Base-by-base conservation (phyloP, 2,888 invertebrate species). In the Zeuzera pyrina region DNA sequence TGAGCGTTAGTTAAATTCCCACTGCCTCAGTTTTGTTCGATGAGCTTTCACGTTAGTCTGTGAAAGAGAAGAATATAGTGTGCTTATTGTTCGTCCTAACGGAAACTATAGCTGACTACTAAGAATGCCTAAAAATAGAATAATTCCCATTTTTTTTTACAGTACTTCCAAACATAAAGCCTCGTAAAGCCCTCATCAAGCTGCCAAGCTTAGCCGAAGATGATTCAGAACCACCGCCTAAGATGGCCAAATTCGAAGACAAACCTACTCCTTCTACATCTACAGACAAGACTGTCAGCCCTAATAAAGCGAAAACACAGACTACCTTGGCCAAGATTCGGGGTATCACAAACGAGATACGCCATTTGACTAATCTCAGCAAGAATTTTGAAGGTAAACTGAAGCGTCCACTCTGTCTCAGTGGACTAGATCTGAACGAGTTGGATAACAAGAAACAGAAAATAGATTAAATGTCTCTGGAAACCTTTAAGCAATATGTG, bases 121-220 rank as follows among this genome's bases (percentile, higher is more conserved):
- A n/a, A n/a, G n/a, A n/a, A n/a, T n/a, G n/a, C n/a, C n/a, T n/a
- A n/a, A n/a, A n/a, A n/a, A n/a, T n/a, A n/a, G n/a, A n/a, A n/a
- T n/a, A n/a, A n/a, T n/a, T n/a, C n/a, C n/a, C n/a, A n/a, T n/a
- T n/a, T n/a, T n/a, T n/a, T n/a, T n/a, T n/a, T n/a, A n/a, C n/a
- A n/a, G n/a, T n/a, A n/a, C n/a, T n/a, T n/a, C 67, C 79, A n/a
- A 84, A 84, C 52, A 84, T 84, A 23, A 76, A 77, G 35, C 81
- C 79, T 0, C 53, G 83, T 0, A 78, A 76, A 19, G 60, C 83
- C 0, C 30, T 64, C 1, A 74, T 83, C 40, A 74, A 70, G 8
- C 49, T 79, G 8, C 81, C 83, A 0, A 72, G 70, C 19, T 35
- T 78, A 0, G 66, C 72, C 1, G 71, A 74, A 34, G 63, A 61